Evolutionary conservation across 2,113 vertebrate species (phyloP), one percentile per base, ranked within the genome.

Genomic region (Oncorhynchus gorbuscha): DNA sequence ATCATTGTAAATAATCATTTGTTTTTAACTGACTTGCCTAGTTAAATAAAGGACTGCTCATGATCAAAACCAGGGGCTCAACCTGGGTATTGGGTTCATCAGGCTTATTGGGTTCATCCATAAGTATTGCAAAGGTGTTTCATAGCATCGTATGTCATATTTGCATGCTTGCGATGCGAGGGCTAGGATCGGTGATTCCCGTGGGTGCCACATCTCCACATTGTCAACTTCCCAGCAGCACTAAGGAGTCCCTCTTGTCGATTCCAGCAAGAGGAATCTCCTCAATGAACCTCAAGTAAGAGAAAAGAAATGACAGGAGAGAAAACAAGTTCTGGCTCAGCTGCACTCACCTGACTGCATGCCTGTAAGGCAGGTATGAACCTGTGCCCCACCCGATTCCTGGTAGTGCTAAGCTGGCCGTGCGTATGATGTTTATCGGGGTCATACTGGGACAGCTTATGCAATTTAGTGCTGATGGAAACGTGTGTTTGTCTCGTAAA

Each of bases 361-460:
- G 90, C 86, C 91, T 87, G 86, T 73, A 70, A 62, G 82, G 71
- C 80, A 81, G 83, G 82, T 88, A 85, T 82, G 84, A 82, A 79
- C 4, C 24, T 45, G 2, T 20, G 75, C 81, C 84, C 16, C 85
- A 85, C 84, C 87, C 86, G 35, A 22, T 85, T 45, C 84, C 83
- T 80, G 84, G 83, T 85, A 90, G 76, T 61, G 68, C 69, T 85
- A 79, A 82, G 69, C 14, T 87, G 76, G 72, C 48, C 81, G 77
- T 69, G 80, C 79, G 11, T 51, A 12, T 51, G 84, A 81, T 28
- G 87, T 78, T 85, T 64, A 32, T 2, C 62, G 11, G 59, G 45
- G 69, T 79, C 58, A 78, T 72, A 73, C 59, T 76, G 20, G 16
- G n/a, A 65, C 24, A 84, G 76, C 75, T 81, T 79, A 77, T 79